Evolutionary conservation across 37 sponge, comb jelly and placozoan genomes (phyloP).

Genomic region (Corticium candelabrum): DNA sequence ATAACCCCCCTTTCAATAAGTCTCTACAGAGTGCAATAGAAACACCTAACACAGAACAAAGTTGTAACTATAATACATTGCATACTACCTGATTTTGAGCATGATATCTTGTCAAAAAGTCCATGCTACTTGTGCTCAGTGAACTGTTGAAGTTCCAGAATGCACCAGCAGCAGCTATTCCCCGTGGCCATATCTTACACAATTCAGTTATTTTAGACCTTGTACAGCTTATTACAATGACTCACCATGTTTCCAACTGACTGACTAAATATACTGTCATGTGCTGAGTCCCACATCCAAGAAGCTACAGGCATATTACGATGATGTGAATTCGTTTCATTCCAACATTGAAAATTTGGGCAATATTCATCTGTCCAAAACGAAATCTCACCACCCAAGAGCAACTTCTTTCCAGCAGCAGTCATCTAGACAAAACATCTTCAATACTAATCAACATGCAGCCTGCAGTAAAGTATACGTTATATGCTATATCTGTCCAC

Average conservation of each 20-base stretch:
- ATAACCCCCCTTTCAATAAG: conserved; percentile 7
- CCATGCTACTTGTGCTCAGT: neutral
- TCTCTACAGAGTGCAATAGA: conserved; percentile 9
- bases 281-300: conserved; percentile 18
- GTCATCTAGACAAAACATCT: neutral
- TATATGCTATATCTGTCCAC: neutral
- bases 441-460: neutral
- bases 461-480: too few relatives aligned
- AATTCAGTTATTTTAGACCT: neutral
- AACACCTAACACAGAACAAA: neutral
- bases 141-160: conserved; percentile 15
- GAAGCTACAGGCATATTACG: conserved; percentile 15
- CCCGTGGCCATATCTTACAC: conserved; percentile 26
- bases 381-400: conserved; percentile 26
- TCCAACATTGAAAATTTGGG: conserved; percentile 13
- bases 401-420: neutral
- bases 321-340: conserved; percentile 12
- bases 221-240: neutral
- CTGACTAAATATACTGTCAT: conserved; percentile 16
- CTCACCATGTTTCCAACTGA: conserved; percentile 19
- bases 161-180: conserved; percentile 26
- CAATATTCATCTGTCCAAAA: conserved; percentile 26
- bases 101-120: neutral
- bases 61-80: neutral
- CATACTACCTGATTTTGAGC: neutral